Evolutionary conservation across 2,888 invertebrate species (phyloP).

Genomic region (Drosophila yooni): DNA sequence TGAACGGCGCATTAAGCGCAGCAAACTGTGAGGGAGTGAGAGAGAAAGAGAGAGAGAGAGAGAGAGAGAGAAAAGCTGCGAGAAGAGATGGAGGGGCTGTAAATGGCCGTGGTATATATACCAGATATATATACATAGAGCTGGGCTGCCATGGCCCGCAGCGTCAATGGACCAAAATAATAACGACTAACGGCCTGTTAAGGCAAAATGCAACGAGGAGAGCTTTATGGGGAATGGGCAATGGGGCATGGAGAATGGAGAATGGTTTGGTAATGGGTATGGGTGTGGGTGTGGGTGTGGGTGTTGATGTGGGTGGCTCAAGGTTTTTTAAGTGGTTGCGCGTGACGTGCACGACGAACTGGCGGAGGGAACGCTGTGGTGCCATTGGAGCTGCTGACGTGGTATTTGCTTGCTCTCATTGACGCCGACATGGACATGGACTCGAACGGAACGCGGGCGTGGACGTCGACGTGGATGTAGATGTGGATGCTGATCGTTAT

Average conservation of each 20-base stretch:
- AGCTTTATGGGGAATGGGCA: constrained; percentile 49
- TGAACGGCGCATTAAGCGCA: constrained; percentile 64
- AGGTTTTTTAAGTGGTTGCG: constrained; percentile 83
- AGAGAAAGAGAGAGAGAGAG: constrained; percentile 1
- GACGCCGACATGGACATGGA: constrained; percentile 47
- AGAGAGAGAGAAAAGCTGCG: background rate
- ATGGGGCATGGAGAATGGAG: constrained; percentile 61
- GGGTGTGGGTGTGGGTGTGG: constrained; percentile 13
- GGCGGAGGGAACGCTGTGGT: constrained; percentile 13
- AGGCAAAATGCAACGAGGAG: constrained; percentile 70
- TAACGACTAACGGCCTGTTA: constrained; percentile 80
- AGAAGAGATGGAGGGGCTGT: constrained; percentile 5
- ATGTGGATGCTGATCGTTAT: constrained; percentile 55
- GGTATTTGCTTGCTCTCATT: constrained; percentile 71
- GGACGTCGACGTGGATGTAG: constrained; percentile 19
- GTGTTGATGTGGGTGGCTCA: constrained; percentile 43
- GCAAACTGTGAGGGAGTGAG: constrained; percentile 9
- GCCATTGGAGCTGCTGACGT: constrained; percentile 71
- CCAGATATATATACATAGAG: constrained; percentile 54
- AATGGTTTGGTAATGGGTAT: constrained; percentile 44
- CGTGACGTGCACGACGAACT: constrained; percentile 66
- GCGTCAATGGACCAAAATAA: constrained; percentile 84
- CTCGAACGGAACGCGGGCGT: constrained; percentile 8
- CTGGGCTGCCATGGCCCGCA: constrained; percentile 72
- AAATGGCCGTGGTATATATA: constrained; percentile 25